Percentiles rank a stretch among this genome's conserved stretches.
These are phyloP conservation scores for Dendrophyllia cribrosa DNA, from an alignment of 64 coral and sea anemone species.

Conservation along the genomic window DNA sequence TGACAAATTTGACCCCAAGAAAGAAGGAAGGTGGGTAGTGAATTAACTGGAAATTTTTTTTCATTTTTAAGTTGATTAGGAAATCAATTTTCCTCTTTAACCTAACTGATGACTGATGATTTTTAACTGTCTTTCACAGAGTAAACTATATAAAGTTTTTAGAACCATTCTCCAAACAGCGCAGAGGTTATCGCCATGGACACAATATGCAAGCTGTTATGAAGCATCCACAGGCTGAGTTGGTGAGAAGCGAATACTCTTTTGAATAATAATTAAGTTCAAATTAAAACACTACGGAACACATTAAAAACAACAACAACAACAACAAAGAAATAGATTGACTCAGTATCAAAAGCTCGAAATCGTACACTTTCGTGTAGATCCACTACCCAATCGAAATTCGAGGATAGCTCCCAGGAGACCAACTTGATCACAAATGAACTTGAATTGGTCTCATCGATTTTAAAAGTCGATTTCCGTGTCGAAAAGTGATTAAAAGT, in stretches of 20 bases:
- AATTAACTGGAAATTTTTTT: neutral
- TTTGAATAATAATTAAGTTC: neutral
- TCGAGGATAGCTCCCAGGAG: too few species aligned
- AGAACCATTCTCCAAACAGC: conserved; percentile 80
- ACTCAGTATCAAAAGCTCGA: too few species aligned
- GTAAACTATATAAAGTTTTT: conserved; percentile 93
- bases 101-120: neutral
- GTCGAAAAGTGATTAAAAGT: too few species aligned
- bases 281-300: neutral
- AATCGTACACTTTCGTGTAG: too few species aligned
- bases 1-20: conserved; percentile 88
- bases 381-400: too few species aligned
- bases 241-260: conserved; percentile 57
- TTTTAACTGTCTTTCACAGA: conserved; percentile 18
- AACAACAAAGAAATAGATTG: neutral
- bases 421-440: too few species aligned
- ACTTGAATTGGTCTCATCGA: too few species aligned
- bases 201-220: conserved; percentile 96
- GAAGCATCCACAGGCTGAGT: conserved; percentile 89
- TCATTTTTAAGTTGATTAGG: neutral
- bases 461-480: too few species aligned
- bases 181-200: conserved; percentile 76
- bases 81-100: neutral
- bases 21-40: conserved; percentile 68
- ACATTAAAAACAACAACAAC: too few species aligned